Evolutionary conservation across 1,140 invertebrate species (phyloP).

Genomic region (Atta cephalotes): DNA sequence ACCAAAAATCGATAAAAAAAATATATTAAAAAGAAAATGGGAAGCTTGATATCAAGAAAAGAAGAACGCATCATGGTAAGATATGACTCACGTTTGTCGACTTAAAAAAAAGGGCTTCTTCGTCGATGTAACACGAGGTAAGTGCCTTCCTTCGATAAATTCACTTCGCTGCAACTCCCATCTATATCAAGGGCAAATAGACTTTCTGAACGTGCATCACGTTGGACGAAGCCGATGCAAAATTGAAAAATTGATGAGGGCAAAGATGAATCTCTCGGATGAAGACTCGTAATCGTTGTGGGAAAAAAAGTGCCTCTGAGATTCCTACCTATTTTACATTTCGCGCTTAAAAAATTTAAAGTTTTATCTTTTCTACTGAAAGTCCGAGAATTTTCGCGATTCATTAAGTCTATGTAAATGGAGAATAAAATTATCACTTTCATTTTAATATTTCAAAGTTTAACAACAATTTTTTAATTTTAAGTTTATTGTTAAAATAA

Average conservation of each 20-base stretch:
- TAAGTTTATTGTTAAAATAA: neutral
- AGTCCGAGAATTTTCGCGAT: neutral
- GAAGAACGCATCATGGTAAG: slow-evolving; percentile 23
- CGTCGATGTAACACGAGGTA: slow-evolving; percentile 54
- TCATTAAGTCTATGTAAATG: neutral
- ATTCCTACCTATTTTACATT: slow-evolving; percentile 31
- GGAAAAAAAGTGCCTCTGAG: neutral
- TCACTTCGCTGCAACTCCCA: slow-evolving; percentile 63
- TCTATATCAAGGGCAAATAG: slow-evolving; percentile 43
- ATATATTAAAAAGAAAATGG: neutral
- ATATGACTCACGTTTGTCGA: slow-evolving; percentile 57
- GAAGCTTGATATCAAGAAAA: neutral
- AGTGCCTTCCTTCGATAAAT: slow-evolving; percentile 64
- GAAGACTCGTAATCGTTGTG: slow-evolving; percentile 23
- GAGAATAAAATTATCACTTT: neutral
- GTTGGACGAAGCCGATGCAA: slow-evolving; percentile 20
- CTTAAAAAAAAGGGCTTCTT: slow-evolving; percentile 25
- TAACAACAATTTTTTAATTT: neutral
- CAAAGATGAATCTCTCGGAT: slow-evolving; percentile 49
- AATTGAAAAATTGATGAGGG: slow-evolving; percentile 67
- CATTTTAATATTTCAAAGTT: neutral
- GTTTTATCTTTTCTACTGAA: neutral
- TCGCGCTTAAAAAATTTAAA: slow-evolving; percentile 3
- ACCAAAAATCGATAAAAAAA: neutral
- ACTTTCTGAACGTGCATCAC: slow-evolving; percentile 54